A percentile compares a stretch with the other conserved stretches of the same genome.
These are phyloP conservation scores for Diachrysia chrysitis DNA, from an alignment of 2,888 invertebrate genomes.

Conservation along the genomic window DNA sequence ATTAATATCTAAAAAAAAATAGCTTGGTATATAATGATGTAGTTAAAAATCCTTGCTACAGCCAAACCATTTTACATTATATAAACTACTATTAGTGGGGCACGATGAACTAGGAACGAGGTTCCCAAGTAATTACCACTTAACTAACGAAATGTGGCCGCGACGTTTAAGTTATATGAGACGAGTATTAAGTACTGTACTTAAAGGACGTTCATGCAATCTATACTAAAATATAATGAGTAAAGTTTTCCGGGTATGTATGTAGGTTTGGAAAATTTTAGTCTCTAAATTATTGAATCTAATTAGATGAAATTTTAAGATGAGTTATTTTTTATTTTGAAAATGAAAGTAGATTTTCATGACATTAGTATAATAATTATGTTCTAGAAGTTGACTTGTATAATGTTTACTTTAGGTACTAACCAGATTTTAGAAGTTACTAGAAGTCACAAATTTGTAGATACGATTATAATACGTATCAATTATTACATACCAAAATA, in stretches of 20 bases:
- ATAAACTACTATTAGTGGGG: conserved; percentile 1
- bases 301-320: too few relatives aligned
- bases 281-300: neutral
- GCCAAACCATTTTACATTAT: neutral
- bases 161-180: conserved; percentile 4
- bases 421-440: too few relatives aligned
- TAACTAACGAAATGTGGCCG: conserved; percentile 4
- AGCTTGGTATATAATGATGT: neutral
- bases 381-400: too few relatives aligned
- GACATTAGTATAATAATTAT: too few relatives aligned
- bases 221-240: neutral
- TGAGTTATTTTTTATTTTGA: too few relatives aligned
- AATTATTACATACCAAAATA: too few relatives aligned
- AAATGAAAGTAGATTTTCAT: too few relatives aligned
- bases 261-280: neutral
- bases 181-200: conserved; percentile 2
- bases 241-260: neutral
- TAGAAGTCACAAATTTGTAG: too few relatives aligned
- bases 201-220: neutral
- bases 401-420: too few relatives aligned
- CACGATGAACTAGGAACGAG: conserved; percentile 1
- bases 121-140: neutral
- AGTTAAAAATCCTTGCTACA: neutral
- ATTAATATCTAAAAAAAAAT: too few relatives aligned
- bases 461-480: too few relatives aligned